Evolutionary conservation across 2,113 vertebrate genomes (phyloP).

Genomic region (Neodontobutis hainanensis): DNA sequence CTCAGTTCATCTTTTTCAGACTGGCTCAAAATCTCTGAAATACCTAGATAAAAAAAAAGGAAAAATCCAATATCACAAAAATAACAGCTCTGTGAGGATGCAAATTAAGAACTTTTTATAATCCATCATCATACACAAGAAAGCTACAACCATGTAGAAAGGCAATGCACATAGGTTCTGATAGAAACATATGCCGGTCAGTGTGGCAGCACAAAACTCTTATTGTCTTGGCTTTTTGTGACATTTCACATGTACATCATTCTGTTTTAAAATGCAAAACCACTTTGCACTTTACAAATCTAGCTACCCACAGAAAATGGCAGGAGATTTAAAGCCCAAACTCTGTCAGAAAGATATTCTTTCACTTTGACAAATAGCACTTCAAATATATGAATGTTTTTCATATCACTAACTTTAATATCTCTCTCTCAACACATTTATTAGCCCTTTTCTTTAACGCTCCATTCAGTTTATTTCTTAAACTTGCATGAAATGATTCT

Average conservation of each 20-base stretch:
- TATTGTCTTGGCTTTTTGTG: slow-evolving; percentile 40
- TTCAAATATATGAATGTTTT: slow-evolving; percentile 28
- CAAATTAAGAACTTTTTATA: slow-evolving; percentile 45
- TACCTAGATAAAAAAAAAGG: slow-evolving; percentile 57
- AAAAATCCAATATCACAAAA: slow-evolving; percentile 58
- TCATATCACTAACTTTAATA: slow-evolving; percentile 17
- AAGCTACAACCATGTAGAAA: slow-evolving; percentile 64
- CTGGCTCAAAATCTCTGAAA: slow-evolving; percentile 72
- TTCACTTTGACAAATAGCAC: slow-evolving; percentile 73
- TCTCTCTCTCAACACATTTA: slow-evolving; percentile 65
- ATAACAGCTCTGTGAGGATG: slow-evolving; percentile 58
- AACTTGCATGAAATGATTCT: slow-evolving; percentile 41
- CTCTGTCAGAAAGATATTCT: slow-evolving; percentile 40
- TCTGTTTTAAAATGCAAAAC: slow-evolving; percentile 64
- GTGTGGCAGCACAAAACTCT: slow-evolving; percentile 36
- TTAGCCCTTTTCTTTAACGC: slow-evolving; percentile 78
- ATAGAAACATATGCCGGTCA: slow-evolving; percentile 50
- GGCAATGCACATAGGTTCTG: slow-evolving; percentile 50
- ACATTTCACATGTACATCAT: slow-evolving; percentile 47
- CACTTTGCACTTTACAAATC: slow-evolving; percentile 58
- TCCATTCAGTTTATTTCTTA: slow-evolving; percentile 31
- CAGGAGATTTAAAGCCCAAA: slow-evolving; percentile 45
- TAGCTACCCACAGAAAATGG: slow-evolving; percentile 56
- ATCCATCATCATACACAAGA: slow-evolving; percentile 58
- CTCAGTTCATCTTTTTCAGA: slow-evolving; percentile 63